Conservation (phyloP, 2,113 vertebrate genomes). For the Shinisaurus crocodilurus region DNA sequence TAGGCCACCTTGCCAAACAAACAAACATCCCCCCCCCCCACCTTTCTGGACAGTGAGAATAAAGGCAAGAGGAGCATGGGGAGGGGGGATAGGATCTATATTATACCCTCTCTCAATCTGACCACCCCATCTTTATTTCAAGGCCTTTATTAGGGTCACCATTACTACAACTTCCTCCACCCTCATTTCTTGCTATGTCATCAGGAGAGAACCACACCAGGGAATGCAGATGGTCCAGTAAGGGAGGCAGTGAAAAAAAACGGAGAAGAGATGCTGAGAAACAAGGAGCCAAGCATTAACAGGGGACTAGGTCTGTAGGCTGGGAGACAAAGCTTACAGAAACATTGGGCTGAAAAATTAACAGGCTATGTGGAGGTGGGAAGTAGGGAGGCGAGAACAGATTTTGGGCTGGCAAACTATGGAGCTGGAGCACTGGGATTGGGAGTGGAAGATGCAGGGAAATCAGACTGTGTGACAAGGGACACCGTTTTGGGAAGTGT, state of each 20-base stretch:
- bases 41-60: neutral
- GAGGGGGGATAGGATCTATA: rapidly evolving
- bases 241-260: neutral
- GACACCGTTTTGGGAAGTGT: too few species aligned
- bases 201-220: neutral
- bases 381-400: neutral
- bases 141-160: neutral
- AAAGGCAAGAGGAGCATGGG: neutral
- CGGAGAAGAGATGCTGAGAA: neutral
- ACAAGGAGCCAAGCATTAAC: neutral
- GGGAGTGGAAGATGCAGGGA: neutral
- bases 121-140: neutral
- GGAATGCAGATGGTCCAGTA: neutral
- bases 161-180: neutral
- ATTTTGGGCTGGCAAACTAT: neutral
- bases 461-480: neutral
- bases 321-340: constrained; percentile 23
- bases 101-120: neutral
- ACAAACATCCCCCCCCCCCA: constrained; percentile 10
- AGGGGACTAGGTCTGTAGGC: neutral
- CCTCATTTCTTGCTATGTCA: neutral
- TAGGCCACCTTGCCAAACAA: constrained; percentile 23
- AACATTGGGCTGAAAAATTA: neutral
- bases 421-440: neutral
- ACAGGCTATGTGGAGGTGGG: neutral